phyloP scores from a whole-genome alignment of 2,113 vertebrate genomes.

The Eptatretus burgeri region DNA sequence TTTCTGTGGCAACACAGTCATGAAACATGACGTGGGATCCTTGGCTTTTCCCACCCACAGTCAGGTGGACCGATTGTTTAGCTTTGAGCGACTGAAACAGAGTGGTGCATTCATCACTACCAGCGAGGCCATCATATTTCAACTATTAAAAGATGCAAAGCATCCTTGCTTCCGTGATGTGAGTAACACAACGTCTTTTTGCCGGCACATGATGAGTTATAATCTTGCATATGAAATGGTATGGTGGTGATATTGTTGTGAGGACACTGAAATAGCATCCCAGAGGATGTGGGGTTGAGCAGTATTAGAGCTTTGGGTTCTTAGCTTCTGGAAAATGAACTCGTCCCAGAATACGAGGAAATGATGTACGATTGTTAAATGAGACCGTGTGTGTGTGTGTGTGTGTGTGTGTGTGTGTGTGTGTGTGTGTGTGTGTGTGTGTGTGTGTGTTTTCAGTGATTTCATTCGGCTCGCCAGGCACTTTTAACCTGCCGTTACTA shows the following conservation, averaged over 20 bases:
- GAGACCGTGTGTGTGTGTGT: no score
- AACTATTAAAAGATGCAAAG: constrained; percentile 33
- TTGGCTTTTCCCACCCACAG: constrained; percentile 14
- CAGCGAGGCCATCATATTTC: constrained; percentile 39
- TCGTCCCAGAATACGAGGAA: background rate
- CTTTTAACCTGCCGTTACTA: no score
- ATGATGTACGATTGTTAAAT: no score
- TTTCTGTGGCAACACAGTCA: no score
- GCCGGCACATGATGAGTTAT: background rate
- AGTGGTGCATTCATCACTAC: constrained; percentile 47
- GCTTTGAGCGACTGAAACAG: constrained; percentile 38
- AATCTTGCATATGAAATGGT: background rate
- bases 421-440: no score
- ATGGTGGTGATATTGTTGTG: background rate
- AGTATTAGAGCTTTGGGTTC: no score
- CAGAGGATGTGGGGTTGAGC: background rate
- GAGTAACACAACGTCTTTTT: background rate
- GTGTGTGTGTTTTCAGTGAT: no score
- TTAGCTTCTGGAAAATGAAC: background rate
- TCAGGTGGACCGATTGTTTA: constrained; percentile 49
- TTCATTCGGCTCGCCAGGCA: no score
- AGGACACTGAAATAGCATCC: background rate
- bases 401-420: no score
- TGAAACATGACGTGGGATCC: no score
- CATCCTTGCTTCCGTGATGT: constrained; percentile 54